These are phyloP conservation scores for Cheilosia impressa DNA, from an alignment of 2,888 invertebrate species.

Conservation along the genomic window DNA sequence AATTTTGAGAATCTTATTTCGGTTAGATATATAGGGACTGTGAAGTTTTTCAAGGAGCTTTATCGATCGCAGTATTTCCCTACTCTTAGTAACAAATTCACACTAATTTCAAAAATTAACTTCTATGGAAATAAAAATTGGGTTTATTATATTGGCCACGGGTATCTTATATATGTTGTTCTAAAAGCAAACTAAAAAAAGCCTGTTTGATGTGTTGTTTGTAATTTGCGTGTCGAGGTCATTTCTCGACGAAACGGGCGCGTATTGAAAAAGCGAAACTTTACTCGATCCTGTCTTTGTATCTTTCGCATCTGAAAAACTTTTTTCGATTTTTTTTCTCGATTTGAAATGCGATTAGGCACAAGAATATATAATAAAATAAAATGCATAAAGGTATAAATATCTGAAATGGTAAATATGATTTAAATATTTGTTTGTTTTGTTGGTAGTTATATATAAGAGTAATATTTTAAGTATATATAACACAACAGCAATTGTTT, in stretches of 20 bases:
- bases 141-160: slow-evolving; percentile 25
- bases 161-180: not conserved
- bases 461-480: slow-evolving; percentile 33
- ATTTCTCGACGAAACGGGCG: slow-evolving; percentile 72
- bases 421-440: slow-evolving; percentile 32
- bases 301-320: slow-evolving; percentile 70
- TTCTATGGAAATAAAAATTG: slow-evolving; percentile 4
- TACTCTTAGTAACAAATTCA: no score
- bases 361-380: slow-evolving; percentile 52
- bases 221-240: slow-evolving; percentile 64
- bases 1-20: no score
- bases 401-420: slow-evolving; percentile 68
- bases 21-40: no score
- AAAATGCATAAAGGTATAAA: slow-evolving; percentile 60
- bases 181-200: slow-evolving; percentile 54
- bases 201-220: slow-evolving; percentile 61
- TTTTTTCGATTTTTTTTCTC: slow-evolving; percentile 30
- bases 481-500: slow-evolving; percentile 37
- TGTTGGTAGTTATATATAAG: slow-evolving; percentile 14
- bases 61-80: no score
- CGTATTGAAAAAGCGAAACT: slow-evolving; percentile 76
- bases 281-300: slow-evolving; percentile 76
- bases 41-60: no score
- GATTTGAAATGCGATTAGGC: slow-evolving; percentile 66
- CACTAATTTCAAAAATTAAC: not conserved